Evolutionary conservation across 2,888 invertebrate genomes (phyloP).

Genomic region (Drosophila nigritarsus): DNA sequence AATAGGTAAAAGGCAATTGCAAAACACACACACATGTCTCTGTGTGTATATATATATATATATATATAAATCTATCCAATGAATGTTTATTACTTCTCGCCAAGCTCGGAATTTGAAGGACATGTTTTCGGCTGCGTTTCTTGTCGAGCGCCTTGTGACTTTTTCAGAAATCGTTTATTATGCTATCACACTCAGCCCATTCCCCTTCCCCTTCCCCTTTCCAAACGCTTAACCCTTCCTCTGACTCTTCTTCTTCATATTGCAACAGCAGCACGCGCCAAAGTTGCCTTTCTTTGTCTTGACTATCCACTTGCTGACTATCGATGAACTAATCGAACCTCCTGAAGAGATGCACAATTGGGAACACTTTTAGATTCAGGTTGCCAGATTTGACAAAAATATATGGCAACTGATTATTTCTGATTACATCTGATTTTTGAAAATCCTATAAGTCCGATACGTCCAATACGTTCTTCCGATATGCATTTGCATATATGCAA

Average conservation of each 20-base stretch:
- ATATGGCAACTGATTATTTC: neutral
- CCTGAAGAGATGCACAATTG: neutral
- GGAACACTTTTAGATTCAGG: neutral
- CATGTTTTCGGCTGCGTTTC: conserved; percentile 12
- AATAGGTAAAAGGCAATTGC: conserved; percentile 71
- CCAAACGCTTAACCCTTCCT: neutral
- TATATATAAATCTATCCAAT: neutral
- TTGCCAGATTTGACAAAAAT: neutral
- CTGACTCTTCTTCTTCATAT: neutral
- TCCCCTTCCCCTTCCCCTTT: too few relatives aligned
- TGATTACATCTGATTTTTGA: neutral
- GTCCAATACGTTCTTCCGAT: neutral
- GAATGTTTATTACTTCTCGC: neutral
- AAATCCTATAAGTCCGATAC: neutral
- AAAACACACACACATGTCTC: conserved; percentile 8
- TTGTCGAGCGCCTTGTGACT: conserved; percentile 11
- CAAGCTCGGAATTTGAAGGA: conserved; percentile 23
- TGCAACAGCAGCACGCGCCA: neutral
- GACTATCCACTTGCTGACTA: neutral
- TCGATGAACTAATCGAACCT: neutral
- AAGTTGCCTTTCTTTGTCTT: neutral
- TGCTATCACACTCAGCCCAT: conserved; percentile 35
- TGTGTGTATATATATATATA: neutral
- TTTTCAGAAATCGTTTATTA: conserved; percentile 25
- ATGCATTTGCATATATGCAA: neutral